Evolutionary conservation across 2,888 invertebrate species (phyloP), one percentile per base, ranked within the genome.

Genomic region (Hypercompe scribonia): DNA sequence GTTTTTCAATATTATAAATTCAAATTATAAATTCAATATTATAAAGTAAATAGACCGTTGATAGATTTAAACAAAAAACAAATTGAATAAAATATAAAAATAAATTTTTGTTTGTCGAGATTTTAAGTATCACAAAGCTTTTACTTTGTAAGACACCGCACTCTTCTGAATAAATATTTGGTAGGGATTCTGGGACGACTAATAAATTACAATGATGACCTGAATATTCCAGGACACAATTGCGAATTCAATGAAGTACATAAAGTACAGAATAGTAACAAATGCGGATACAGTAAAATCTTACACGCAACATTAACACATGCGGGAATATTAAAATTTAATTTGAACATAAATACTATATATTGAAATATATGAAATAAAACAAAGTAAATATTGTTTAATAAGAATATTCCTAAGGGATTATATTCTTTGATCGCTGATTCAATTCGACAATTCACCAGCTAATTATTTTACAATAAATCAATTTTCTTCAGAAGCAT

Each of bases 381-480:
- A 39, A 39, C 39, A 39, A 39, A 39, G 11, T 50, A 24, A 46
- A 15, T 58, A 58, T 54, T 28, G 28, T 31, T 66, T 46, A 66
- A 7, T 28, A 31, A 42, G 7, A 70, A 70, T 63, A 72, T 65
- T 65, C 75, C 65, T 67, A n/a, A 7, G 28, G 28, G 68, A 28
- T 42, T 61, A n/a, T 74, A 42, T 68, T 46, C 73, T 79, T 83
- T 75, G 70, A 85, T 77, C 71, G 72, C 63, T 76, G 67, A 79
- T 79, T 71, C 63, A 80, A 77, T 79, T 85, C 81, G 80, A 75
- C 74, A 84, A 80, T 81, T 81, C 76, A 70, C 80, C 73, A 77
- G 78, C 80, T 84, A 86, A 88, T 87, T 87, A 85, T 86, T 83
- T 84, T 69, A 83, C 80, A 86, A 84, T 83, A 88, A 92, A 90